Base-by-base conservation (phyloP, 2,113 vertebrate species). In the Columba janthina region DNA sequence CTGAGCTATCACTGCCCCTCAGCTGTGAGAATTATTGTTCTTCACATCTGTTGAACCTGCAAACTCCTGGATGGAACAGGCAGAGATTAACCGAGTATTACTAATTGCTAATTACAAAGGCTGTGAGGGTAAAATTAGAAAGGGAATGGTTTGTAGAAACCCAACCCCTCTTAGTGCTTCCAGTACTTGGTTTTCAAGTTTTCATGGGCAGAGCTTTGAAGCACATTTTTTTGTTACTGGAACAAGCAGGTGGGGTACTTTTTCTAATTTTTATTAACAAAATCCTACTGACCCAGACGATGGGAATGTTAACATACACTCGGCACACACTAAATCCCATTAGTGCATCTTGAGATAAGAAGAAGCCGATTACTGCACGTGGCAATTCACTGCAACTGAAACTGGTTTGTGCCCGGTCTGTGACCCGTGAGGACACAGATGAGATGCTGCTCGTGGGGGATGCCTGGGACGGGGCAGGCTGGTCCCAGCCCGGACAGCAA, bases 81-180 rank as follows among this genome's bases (percentile, higher is more conserved):
- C 28, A 64, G 95, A 79, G 96, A 96, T 97, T 97, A 97, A 70
- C 66, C 81, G 76, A 93, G 54, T 70, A 12, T 78, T 26, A 86
- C 93, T 95, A 95, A 95, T 79, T 77, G 82, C 74, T 97, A 93
- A 97, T 96, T 85, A 90, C 92, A 97, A 84, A 88, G 90, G 85
- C 94, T 82, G 86, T 24, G 73, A 74, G 92, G 95, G 77, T 92
- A 88, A 94, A 96, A 89, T 88, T 75, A 95, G 92, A 86, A 93
- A 64, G 62, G 38, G 64, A 80, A 67, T 24, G 17, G 89, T 96
- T 92, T 85, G 74, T 32, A 62, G 72, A 83, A 90, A 38, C 48
- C 11, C 22, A 32, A 0, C 7, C 6, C 5, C 21, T 64, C 70
- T 38, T 46, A 10, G 29, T 20, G 58, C 58, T 79, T 34, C 77